Evolutionary conservation across 2,888 invertebrate genomes (phyloP).

Genomic region (Catonia carolina): DNA sequence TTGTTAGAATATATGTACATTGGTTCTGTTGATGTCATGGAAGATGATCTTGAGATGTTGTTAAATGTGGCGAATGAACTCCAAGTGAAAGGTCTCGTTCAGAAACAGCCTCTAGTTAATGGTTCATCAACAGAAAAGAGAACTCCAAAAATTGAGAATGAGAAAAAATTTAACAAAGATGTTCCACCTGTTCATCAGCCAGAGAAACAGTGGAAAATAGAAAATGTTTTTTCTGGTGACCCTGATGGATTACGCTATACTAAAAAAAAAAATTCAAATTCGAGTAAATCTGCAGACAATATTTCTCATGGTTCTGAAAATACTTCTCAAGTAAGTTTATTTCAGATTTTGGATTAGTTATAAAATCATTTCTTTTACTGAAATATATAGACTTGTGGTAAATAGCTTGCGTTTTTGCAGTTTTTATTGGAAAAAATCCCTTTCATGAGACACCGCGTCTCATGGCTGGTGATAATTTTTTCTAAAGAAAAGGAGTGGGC

Average conservation of each 20-base stretch:
- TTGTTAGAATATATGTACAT: slow-evolving; percentile 65
- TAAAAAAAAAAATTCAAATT: not conserved
- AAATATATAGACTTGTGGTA: too few species aligned
- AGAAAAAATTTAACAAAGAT: slow-evolving; percentile 13
- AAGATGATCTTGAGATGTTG: slow-evolving; percentile 54
- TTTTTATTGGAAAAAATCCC: too few species aligned
- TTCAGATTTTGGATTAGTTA: too few species aligned
- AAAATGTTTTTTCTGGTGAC: slow-evolving; percentile 5
- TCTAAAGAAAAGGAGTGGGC: too few species aligned
- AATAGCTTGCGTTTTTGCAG: too few species aligned
- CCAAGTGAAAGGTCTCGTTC: slow-evolving; percentile 49
- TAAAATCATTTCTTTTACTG: too few species aligned
- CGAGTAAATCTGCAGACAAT: too few species aligned
- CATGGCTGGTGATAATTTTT: too few species aligned
- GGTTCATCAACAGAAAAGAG: slow-evolving; percentile 9
- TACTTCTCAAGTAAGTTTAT: too few species aligned
- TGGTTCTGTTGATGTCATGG: slow-evolving; percentile 60
- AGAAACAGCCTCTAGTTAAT: slow-evolving; percentile 17
- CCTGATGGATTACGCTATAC: slow-evolving; percentile 1
- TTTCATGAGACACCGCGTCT: too few species aligned
- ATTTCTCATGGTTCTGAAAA: too few species aligned
- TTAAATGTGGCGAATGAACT: slow-evolving; percentile 62
- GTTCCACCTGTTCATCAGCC: not conserved
- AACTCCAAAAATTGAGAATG: slow-evolving; percentile 6
- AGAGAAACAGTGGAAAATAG: slow-evolving; percentile 8